Evolutionary conservation across 2,797 vertebrate genomes (phyloP).

Genomic region (Phoxinus dragarum): DNA sequence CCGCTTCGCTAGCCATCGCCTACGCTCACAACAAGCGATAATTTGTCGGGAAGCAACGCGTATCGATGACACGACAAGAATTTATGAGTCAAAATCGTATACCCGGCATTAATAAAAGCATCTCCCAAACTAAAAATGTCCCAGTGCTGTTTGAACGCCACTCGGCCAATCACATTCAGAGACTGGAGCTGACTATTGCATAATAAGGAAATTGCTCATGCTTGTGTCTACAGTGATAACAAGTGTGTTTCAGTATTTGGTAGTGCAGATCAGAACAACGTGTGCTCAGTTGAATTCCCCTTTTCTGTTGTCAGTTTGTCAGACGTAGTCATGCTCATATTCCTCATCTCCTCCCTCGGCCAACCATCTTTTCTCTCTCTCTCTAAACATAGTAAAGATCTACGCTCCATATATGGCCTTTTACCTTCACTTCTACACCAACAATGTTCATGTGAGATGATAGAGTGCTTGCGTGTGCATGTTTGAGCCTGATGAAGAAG

Average conservation of each 20-base stretch:
- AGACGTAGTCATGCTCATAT: not conserved
- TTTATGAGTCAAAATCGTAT: too few species aligned
- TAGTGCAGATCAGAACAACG: conserved; percentile 4
- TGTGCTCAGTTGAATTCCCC: not conserved
- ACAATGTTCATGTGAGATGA: not conserved
- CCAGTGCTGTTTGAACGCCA: not conserved
- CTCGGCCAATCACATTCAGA: not conserved
- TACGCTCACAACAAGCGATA: too few species aligned
- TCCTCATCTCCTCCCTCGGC: not conserved
- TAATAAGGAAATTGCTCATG: not conserved
- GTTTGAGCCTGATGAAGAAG: not conserved
- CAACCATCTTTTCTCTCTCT: not conserved
- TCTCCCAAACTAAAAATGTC: not conserved
- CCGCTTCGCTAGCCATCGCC: too few species aligned
- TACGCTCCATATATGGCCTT: not conserved
- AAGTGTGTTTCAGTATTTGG: not conserved
- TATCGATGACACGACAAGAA: too few species aligned
- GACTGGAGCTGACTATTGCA: not conserved
- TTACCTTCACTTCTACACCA: not conserved
- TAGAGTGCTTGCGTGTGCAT: not conserved
- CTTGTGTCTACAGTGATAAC: not conserved
- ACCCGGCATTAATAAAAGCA: not conserved
- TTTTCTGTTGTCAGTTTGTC: conserved; percentile 9
- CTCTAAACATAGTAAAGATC: not conserved
- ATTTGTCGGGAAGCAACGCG: too few species aligned